A percentile compares a stretch with the other conserved stretches of the same genome.
Evolutionary conservation across 2,888 invertebrate species (phyloP).

Genomic region (Vandiemenella viatica): DNA sequence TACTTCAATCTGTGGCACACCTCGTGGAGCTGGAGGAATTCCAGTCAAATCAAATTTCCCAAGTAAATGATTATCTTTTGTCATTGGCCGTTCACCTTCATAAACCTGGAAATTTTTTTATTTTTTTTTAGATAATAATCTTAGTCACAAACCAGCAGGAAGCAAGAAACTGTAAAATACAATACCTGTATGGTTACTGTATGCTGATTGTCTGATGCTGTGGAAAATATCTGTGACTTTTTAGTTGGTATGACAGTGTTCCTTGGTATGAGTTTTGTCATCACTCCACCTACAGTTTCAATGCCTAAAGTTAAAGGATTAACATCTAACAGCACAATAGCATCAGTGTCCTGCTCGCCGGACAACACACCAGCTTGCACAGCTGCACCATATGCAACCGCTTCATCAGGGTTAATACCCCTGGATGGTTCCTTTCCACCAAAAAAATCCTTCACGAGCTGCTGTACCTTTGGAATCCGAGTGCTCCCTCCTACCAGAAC

Average conservation of each 20-base stretch:
- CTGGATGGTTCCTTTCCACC: conserved; percentile 95
- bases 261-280: conserved; percentile 95
- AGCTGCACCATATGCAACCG: conserved; percentile 96
- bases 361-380: conserved; percentile 97
- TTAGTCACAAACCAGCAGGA: not conserved
- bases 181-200: conserved; percentile 85
- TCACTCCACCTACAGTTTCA: conserved; percentile 98
- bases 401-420: conserved; percentile 98
- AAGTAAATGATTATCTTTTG: conserved; percentile 95
- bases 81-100: conserved; percentile 99
- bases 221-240: conserved; percentile 98
- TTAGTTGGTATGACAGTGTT: conserved; percentile 99
- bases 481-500: conserved; percentile 98
- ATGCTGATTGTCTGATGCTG: conserved; percentile 97
- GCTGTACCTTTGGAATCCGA: conserved; percentile 95
- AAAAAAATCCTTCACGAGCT: conserved; percentile 86
- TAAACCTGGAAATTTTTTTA: conserved; percentile 51
- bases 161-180: conserved; percentile 7
- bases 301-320: conserved; percentile 98
- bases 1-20: conserved; percentile 88
- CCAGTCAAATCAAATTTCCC: conserved; percentile 97
- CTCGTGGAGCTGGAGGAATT: conserved; percentile 87
- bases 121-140: not conserved
- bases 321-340: conserved; percentile 91
- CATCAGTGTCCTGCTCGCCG: conserved; percentile 93